Base-by-base conservation (phyloP, 2,888 invertebrate species). In the Chloromyia formosa region DNA sequence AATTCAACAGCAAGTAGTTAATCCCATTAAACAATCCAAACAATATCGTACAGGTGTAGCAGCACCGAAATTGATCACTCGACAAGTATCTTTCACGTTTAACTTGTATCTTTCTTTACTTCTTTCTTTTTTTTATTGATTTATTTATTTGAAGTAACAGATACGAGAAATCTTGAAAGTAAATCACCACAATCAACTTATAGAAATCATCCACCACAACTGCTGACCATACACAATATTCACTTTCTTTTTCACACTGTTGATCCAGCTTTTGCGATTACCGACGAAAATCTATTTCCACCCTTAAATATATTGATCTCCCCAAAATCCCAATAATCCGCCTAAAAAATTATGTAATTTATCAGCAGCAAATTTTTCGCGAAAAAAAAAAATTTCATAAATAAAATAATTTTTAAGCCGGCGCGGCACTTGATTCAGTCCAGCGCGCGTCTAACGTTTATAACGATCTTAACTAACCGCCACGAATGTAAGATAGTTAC, bases 21-120 rank as follows among this genome's bases (percentile, higher is more conserved):
- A 71, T 71, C 71, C 66, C 71, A 71, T 71, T 56, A 23, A 69
- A 58, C 71, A 45, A 66, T 66, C 66, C 66, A 58, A 18, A 14
- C 14, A 53, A 58, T 56, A 56, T 53, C 27, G 27, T 69, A 18
- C 71, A 71, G 56, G 71, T 71, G 71, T 71, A 71, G 40, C 53
- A 40, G 56, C 40, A 35, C 27, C 7, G 27, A 56, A 27, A 71
- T 71, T 58, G 71, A 71, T 71, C 71, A 71, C 71, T 35, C 27
- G 71, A 40, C 56, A 40, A 23, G 71, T 71, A 40, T 45, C 56
- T 49, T 40, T 56, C n/a, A 12, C 22, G 54, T 56, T 56, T 40
- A 20, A 53, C 54, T 69, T 20, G 23, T 5, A 54, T 20, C 7
- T 66, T 66, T 45, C 2, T 66, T 27, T 5, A 18, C n/a, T n/a